A percentile compares a stretch with the other conserved stretches of the same genome.
Conservation (phyloP, 2,113 vertebrate species). For the Amphilophus citrinellus region DNA sequence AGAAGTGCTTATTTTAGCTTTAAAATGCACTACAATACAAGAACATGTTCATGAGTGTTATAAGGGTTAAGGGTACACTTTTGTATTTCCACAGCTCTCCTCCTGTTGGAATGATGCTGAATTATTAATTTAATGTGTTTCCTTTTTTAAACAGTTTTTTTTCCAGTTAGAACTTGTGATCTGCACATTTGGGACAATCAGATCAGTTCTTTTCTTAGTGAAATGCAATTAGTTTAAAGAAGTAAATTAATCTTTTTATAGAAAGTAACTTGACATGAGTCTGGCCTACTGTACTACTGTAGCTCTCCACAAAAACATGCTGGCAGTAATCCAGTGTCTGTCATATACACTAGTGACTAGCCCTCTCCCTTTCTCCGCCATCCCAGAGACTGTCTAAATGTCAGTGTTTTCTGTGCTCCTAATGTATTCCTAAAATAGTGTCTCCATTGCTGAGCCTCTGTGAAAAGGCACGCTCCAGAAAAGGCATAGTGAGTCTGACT, state of each 20-base stretch:
- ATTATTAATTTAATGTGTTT: conserved; percentile 52
- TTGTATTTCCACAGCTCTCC: conserved; percentile 14
- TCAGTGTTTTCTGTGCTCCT: conserved; percentile 72
- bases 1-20: conserved; percentile 5
- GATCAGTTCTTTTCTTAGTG: conserved; percentile 25
- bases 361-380: conserved; percentile 45
- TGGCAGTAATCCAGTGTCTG: conserved; percentile 36
- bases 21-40: conserved; percentile 15
- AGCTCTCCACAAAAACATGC: conserved; percentile 22
- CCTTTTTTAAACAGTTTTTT: neutral
- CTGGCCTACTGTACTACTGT: conserved; percentile 41
- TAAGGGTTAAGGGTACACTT: conserved; percentile 26
- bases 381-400: conserved; percentile 68
- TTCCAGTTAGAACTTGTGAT: neutral
- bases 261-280: conserved; percentile 21
- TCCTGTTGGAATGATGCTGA: conserved; percentile 10
- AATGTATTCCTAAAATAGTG: conserved; percentile 76
- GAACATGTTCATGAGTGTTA: conserved; percentile 11
- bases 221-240: conserved; percentile 22
- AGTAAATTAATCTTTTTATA: conserved; percentile 28
- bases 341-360: conserved; percentile 54
- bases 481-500: conserved; percentile 63
- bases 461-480: conserved; percentile 67
- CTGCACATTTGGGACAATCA: conserved; percentile 22
- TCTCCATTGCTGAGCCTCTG: conserved; percentile 59